These are phyloP conservation scores for Turnix velox DNA, from an alignment of 2,113 vertebrate species.

Conservation along the genomic window DNA sequence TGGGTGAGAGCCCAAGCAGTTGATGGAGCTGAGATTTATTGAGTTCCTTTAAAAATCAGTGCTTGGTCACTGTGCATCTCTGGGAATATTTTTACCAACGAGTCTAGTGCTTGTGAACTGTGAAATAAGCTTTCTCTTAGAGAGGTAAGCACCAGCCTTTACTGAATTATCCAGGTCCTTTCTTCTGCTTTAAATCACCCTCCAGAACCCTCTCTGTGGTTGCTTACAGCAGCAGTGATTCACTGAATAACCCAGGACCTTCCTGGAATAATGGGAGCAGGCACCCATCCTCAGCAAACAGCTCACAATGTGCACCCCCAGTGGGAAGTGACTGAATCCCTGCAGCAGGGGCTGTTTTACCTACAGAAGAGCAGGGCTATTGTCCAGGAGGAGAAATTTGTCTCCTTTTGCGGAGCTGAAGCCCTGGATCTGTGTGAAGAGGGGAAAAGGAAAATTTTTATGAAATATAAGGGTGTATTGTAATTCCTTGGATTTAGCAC, in stretches of 20 bases:
- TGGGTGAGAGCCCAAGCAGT: not conserved
- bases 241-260: constrained; percentile 56
- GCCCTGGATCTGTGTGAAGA: not conserved
- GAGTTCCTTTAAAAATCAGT: not conserved
- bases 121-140: constrained; percentile 71
- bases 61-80: not conserved
- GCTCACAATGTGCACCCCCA: not conserved
- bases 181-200: constrained; percentile 30
- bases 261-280: constrained; percentile 37
- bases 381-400: not conserved
- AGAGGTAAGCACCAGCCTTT: constrained; percentile 25
- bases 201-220: not conserved
- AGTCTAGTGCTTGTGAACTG: constrained; percentile 19
- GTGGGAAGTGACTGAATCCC: not conserved
- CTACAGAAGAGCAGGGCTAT: not conserved
- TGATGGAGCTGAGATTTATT: not conserved
- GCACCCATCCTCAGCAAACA: constrained; percentile 34
- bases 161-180: not conserved
- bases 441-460: not conserved
- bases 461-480: not conserved
- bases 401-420: not conserved
- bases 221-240: constrained; percentile 9
- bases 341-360: not conserved
- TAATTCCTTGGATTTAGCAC: not conserved
- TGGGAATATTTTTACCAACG: not conserved